Conservation (phyloP, 2,888 invertebrate genomes). For the Drosophila fulvimacula region DNA sequence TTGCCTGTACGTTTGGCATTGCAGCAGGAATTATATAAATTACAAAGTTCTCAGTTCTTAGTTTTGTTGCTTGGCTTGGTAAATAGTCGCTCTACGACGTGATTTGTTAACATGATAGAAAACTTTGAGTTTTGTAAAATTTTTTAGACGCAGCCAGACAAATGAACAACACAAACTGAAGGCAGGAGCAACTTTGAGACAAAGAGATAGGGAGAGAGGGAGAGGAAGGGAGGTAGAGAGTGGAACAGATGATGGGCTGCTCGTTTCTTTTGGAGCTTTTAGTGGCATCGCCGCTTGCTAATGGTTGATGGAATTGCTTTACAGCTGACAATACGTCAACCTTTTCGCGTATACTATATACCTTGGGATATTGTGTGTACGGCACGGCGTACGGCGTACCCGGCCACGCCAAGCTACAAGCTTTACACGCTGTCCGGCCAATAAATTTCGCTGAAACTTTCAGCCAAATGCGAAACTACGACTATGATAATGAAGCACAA, state of each 20-base stretch:
- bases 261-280: conserved; percentile 42
- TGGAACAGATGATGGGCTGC: too few relatives aligned
- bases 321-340: conserved; percentile 21
- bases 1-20: conserved; percentile 31
- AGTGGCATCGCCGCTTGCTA: conserved; percentile 34
- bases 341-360: background rate
- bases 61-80: conserved; percentile 41
- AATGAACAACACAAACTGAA: conserved; percentile 34
- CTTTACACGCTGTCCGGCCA: conserved; percentile 54
- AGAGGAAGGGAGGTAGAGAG: background rate
- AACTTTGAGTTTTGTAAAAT: conserved; percentile 63
- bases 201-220: background rate
- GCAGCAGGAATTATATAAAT: conserved; percentile 76
- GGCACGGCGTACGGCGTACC: conserved; percentile 6
- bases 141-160: conserved; percentile 55
- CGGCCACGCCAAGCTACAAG: conserved; percentile 14
- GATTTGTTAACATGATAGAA: conserved; percentile 82
- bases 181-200: conserved; percentile 43
- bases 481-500: conserved; percentile 44
- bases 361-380: conserved; percentile 50
- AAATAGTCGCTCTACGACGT: conserved; percentile 65
- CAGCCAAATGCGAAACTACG: conserved; percentile 8
- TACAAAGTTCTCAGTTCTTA: conserved; percentile 70
- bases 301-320: conserved; percentile 24
- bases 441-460: conserved; percentile 48